Conservation (phyloP, 1,140 invertebrate species). For the Bombus ignitus region DNA sequence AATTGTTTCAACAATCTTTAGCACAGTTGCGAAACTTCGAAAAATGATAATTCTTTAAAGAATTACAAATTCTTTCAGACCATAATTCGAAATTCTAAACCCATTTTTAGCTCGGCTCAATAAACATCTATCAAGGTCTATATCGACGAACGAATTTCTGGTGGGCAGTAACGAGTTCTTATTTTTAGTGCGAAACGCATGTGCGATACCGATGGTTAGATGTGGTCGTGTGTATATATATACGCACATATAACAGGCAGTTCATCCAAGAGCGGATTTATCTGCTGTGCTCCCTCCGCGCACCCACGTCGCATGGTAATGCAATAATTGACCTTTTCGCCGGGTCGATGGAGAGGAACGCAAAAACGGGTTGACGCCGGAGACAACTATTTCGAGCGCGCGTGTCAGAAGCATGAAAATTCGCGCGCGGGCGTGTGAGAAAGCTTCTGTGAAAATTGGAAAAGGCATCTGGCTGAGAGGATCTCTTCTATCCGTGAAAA, state of each 20-base stretch:
- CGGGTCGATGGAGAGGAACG: constrained; percentile 19
- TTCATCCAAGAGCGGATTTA: constrained; percentile 16
- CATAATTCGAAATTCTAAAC: background rate
- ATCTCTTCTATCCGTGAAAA: background rate
- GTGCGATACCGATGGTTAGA: background rate
- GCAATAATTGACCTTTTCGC: constrained; percentile 39
- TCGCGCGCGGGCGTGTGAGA: no score
- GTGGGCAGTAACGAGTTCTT: constrained; percentile 7
- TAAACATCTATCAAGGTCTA: background rate
- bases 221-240: no score
- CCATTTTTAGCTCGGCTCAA: background rate
- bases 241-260: background rate
- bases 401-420: constrained; percentile 1
- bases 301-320: constrained; percentile 30
- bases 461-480: background rate
- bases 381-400: constrained; percentile 10
- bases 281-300: constrained; percentile 11
- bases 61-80: background rate
- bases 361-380: constrained; percentile 16
- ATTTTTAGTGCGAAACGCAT: constrained; percentile 18
- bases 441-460: background rate
- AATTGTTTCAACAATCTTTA: background rate
- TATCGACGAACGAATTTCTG: constrained; percentile 12
- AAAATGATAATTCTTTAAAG: background rate
- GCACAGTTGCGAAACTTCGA: background rate